Conservation (phyloP, 37 sponge, comb jelly and placozoan species). For the Hormiphora californensis region DNA sequence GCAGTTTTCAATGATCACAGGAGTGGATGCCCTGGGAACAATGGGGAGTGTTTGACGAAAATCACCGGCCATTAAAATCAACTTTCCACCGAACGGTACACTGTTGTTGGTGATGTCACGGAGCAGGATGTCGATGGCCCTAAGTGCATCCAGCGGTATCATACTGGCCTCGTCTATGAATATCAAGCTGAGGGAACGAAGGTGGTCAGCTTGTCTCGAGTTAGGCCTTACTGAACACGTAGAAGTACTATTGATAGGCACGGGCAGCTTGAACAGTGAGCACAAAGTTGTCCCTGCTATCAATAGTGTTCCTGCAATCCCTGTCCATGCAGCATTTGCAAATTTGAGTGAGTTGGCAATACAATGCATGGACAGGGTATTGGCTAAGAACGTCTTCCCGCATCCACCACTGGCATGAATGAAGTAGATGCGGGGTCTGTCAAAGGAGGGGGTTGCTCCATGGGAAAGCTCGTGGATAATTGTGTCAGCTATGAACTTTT, state of each 20-base stretch:
- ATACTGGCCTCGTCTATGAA: not conserved
- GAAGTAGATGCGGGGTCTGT: not conserved
- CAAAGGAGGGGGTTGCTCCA: not conserved
- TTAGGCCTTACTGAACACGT: not conserved
- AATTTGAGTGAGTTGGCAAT: not conserved
- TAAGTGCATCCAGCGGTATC: constrained; percentile 10
- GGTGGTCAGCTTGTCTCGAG: not conserved
- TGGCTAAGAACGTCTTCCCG: not conserved
- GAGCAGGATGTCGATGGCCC: not conserved
- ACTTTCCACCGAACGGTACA: constrained; percentile 29
- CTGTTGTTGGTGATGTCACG: not conserved
- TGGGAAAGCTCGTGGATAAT: not conserved
- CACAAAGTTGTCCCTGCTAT: not conserved
- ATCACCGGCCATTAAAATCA: not conserved
- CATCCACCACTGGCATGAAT: constrained; percentile 29
- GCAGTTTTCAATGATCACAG: constrained; percentile 9
- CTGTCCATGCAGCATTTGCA: not conserved
- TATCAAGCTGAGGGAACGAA: not conserved
- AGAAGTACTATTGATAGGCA: not conserved
- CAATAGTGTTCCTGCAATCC: not conserved
- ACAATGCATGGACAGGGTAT: not conserved
- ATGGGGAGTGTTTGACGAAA: constrained; percentile 20
- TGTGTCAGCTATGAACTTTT: constrained; percentile 7
- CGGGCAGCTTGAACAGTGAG: not conserved
- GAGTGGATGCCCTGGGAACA: not conserved